These are phyloP conservation scores for Hydropotes inermis DNA, from an alignment of 2,113 vertebrate species.

Conservation along the genomic window DNA sequence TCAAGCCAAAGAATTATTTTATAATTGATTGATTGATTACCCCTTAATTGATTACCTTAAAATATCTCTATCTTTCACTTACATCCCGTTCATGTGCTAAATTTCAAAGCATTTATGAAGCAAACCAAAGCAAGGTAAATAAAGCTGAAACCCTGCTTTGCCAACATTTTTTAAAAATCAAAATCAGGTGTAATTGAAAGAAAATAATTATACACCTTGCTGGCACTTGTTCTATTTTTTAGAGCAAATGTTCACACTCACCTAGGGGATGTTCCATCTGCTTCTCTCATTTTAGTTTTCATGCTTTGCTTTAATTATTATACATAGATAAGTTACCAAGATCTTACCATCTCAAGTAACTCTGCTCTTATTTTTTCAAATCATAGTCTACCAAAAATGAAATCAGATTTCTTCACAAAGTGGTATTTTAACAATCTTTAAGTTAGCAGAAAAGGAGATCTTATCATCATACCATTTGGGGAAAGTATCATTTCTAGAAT, in stretches of 20 bases:
- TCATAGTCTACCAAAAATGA: slow-evolving; percentile 43
- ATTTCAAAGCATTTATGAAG: not conserved
- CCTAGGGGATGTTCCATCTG: slow-evolving; percentile 47
- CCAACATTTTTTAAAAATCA: not conserved
- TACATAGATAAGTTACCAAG: slow-evolving; percentile 35
- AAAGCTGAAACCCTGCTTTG: not conserved
- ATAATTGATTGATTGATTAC: not conserved
- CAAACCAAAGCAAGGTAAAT: not conserved
- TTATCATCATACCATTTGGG: not conserved
- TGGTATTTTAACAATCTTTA: slow-evolving; percentile 43
- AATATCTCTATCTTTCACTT: not conserved
- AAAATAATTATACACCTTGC: not conserved
- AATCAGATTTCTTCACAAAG: slow-evolving; percentile 5
- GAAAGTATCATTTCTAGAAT: not conserved
- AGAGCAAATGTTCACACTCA: slow-evolving; percentile 42
- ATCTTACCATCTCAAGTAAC: not conserved
- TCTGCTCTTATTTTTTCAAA: slow-evolving; percentile 66
- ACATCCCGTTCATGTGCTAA: not conserved
- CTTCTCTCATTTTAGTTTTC: slow-evolving; percentile 45
- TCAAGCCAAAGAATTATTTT: not conserved
- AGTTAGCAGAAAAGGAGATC: not conserved
- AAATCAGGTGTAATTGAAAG: slow-evolving; percentile 13
- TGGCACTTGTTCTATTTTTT: slow-evolving; percentile 38
- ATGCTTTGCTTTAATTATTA: slow-evolving; percentile 48
- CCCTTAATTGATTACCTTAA: not conserved